Conservation (phyloP, 1,140 invertebrate species). For the Maniola jurtina region DNA sequence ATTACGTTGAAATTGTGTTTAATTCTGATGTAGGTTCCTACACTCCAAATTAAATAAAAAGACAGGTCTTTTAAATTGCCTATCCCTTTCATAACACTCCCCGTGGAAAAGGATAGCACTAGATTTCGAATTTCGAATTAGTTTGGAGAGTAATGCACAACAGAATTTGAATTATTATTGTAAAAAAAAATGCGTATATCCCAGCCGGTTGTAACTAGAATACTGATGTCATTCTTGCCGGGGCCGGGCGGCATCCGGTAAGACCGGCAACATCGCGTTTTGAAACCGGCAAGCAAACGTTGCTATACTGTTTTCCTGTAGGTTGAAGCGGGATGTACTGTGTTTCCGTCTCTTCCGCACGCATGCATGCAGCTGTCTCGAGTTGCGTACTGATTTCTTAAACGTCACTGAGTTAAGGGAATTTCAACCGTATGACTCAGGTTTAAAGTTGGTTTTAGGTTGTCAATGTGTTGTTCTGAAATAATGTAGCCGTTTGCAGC, state of each 20-base stretch:
- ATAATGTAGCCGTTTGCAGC: not conserved
- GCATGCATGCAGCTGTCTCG: not conserved
- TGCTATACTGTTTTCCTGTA: not conserved
- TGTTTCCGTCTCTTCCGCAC: not conserved
- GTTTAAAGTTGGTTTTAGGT: not conserved
- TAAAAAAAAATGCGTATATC: conserved; percentile 21
- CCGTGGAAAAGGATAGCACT: no score
- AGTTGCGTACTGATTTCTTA: not conserved
- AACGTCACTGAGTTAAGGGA: not conserved
- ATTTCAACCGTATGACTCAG: not conserved
- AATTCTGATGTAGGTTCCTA: no score
- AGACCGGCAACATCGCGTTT: conserved; percentile 27
- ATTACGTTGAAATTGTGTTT: no score
- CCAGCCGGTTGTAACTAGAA: conserved; percentile 23
- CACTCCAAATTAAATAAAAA: no score
- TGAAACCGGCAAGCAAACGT: not conserved
- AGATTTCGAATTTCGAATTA: no score
- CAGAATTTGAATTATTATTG: not conserved
- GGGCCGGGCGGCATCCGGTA: conserved; percentile 4
- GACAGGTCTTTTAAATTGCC: no score
- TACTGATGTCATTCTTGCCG: conserved; percentile 20
- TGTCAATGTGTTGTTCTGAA: conserved; percentile 4
- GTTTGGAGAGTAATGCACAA: not conserved
- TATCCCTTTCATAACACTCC: no score
- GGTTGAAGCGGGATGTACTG: not conserved